A percentile compares a stretch with the other conserved stretches of the same genome.
Evolutionary conservation across 2,888 invertebrate species (phyloP).

Genomic region (Leucoptera coffeella): DNA sequence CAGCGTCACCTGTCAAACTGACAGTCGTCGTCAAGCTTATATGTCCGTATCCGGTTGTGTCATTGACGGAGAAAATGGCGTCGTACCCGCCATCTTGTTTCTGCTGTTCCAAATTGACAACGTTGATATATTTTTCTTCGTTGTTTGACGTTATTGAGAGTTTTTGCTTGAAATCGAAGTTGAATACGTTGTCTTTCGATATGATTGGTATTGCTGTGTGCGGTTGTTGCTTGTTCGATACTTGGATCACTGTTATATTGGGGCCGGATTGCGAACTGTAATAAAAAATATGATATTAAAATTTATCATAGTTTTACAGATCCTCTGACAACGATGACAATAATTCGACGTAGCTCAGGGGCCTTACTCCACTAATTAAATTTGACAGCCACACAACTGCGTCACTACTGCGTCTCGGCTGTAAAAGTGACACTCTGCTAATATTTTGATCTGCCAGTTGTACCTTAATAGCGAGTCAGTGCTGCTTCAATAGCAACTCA

Average conservation of each 20-base stretch:
- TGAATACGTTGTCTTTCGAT: conserved; percentile 24
- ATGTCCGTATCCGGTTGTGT: conserved; percentile 34
- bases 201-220: conserved; percentile 37
- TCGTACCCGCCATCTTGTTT: conserved; percentile 20
- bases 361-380: too few relatives aligned
- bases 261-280: conserved; percentile 14
- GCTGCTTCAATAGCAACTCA: too few relatives aligned
- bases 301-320: neutral
- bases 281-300: conserved; percentile 2
- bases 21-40: conserved; percentile 36
- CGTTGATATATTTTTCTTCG: conserved; percentile 27
- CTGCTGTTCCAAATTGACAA: conserved; percentile 32
- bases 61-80: conserved; percentile 22
- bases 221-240: conserved; percentile 41
- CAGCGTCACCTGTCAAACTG: conserved; percentile 16
- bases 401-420: too few relatives aligned
- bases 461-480: too few relatives aligned
- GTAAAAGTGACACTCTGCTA: too few relatives aligned
- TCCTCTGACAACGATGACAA: conserved; percentile 10
- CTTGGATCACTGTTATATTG: conserved; percentile 57
- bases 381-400: too few relatives aligned
- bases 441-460: too few relatives aligned
- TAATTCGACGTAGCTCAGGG: conserved; percentile 5
- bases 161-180: conserved; percentile 26
- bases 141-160: conserved; percentile 9